Percentiles rank a stretch among this genome's conserved stretches.
Conservation (phyloP, 1,140 invertebrate genomes). For the Samia ricini region DNA sequence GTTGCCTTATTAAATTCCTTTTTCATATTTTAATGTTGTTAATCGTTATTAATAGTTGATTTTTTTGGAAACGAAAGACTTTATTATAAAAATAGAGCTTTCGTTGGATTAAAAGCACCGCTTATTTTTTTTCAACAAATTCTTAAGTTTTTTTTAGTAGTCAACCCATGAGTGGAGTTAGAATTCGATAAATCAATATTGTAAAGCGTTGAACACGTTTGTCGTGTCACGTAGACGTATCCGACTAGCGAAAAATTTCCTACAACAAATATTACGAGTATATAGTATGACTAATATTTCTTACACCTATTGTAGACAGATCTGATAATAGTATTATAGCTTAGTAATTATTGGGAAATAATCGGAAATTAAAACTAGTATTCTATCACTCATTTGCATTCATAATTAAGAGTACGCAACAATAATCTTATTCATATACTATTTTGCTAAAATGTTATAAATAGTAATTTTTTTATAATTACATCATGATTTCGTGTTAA, state of each 20-base stretch:
- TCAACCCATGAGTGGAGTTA: neutral
- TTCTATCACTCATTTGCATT: too few relatives aligned
- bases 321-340: constrained; percentile 8
- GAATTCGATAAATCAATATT: constrained; percentile 11
- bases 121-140: neutral
- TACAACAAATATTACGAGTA: neutral
- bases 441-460: too few relatives aligned
- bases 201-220: constrained; percentile 12
- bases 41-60: neutral
- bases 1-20: too few relatives aligned
- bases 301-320: neutral
- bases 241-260: neutral
- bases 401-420: too few relatives aligned
- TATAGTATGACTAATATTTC: constrained; percentile 11
- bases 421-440: too few relatives aligned
- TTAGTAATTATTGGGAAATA: constrained; percentile 16
- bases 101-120: neutral
- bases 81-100: neutral
- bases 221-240: constrained; percentile 14
- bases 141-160: neutral
- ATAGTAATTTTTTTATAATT: too few relatives aligned
- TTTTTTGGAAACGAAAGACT: neutral
- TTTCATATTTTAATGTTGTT: too few relatives aligned
- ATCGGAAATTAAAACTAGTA: neutral
- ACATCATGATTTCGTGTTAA: neutral